Conservation (phyloP, 2,888 invertebrate species). For the Chamaedrilus cognettii region DNA sequence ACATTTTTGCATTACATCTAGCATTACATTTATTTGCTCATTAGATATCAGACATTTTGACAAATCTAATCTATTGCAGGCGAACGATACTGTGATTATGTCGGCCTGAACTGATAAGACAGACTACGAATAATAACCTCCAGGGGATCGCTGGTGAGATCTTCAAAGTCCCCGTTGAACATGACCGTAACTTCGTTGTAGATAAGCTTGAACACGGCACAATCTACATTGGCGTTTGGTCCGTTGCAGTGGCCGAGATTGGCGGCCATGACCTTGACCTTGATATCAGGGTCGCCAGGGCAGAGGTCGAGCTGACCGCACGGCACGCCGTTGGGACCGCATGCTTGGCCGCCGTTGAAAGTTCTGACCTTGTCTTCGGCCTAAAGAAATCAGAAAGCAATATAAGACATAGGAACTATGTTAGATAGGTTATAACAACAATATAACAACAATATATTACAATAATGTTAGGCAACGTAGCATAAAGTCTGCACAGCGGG, state of each 20-base stretch:
- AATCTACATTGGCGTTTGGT: constrained; percentile 33
- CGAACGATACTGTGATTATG: no score
- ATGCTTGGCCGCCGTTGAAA: constrained; percentile 28
- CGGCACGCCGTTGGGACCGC: constrained; percentile 31
- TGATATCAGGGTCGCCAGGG: constrained; percentile 20
- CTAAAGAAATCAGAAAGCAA: neutral
- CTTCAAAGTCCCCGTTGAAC: constrained; percentile 36
- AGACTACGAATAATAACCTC: no score
- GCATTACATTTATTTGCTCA: no score
- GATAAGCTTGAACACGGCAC: constrained; percentile 24
- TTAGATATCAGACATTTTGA: no score
- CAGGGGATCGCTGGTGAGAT: constrained; percentile 21
- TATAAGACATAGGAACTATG: no score
- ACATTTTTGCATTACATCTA: no score
- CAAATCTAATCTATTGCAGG: no score
- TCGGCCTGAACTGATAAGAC: no score
- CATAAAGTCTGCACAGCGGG: no score
- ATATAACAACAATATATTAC: no score
- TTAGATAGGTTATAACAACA: no score
- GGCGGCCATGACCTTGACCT: constrained; percentile 28
- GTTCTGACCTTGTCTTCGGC: constrained; percentile 6
- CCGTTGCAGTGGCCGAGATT: constrained; percentile 29
- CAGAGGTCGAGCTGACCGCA: constrained; percentile 31
- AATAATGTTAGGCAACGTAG: no score
- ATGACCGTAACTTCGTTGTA: constrained; percentile 20